These are phyloP conservation scores for Capromys pilorides DNA, from an alignment of 2,797 vertebrate genomes.

Conservation along the genomic window DNA sequence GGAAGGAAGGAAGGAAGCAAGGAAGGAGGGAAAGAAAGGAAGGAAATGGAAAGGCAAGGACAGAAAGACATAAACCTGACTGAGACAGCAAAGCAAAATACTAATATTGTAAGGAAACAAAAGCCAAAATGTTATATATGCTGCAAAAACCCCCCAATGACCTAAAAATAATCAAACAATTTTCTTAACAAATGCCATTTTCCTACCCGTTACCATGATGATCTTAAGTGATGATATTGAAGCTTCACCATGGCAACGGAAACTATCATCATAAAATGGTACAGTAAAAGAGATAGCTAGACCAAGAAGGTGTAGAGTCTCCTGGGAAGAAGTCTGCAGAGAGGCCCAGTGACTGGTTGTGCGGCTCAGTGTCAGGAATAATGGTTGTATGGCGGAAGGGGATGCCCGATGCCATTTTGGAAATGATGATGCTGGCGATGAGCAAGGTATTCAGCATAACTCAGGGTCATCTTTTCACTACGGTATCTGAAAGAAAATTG, in stretches of 20 bases:
- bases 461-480: constrained; percentile 99
- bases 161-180: constrained; percentile 87
- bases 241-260: constrained; percentile 95
- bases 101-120: constrained; percentile 86
- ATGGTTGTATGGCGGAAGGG: constrained; percentile 99
- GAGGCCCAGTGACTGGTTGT: constrained; percentile 99
- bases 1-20: constrained; percentile 45
- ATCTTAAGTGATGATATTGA: constrained; percentile 84
- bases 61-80: constrained; percentile 89
- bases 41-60: constrained; percentile 44
- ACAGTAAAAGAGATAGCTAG: constrained; percentile 99
- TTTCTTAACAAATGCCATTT: constrained; percentile 89
- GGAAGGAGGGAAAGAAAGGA: background rate
- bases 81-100: constrained; percentile 88
- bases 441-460: constrained; percentile 99
- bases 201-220: constrained; percentile 97
- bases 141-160: constrained; percentile 88
- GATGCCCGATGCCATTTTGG: constrained; percentile 99
- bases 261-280: constrained; percentile 99
- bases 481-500: constrained; percentile 92
- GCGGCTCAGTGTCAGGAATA: constrained; percentile 99
- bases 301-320: constrained; percentile 99
- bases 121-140: constrained; percentile 87
- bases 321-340: constrained; percentile 99
- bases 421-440: constrained; percentile 99